Evolutionary conservation across 2,888 invertebrate genomes (phyloP), one percentile per base, ranked within the genome.

Genomic region (Drosophila algonquin): DNA sequence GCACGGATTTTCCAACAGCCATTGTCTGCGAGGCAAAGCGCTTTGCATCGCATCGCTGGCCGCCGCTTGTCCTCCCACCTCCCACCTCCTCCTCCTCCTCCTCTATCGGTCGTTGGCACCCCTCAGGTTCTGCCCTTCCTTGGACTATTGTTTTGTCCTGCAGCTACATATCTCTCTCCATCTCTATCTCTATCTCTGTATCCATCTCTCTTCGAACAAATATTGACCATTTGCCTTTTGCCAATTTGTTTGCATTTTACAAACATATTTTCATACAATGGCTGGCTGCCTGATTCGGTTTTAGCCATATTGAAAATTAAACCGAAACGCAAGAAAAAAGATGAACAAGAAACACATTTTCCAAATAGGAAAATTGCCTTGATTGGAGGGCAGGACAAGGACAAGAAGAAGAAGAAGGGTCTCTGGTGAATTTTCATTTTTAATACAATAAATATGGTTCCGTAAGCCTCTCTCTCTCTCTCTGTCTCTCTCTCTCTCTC

Each of bases 191-290:
- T 1, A 8, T 44, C 24, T n/a, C 40, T 7, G 2, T 40, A 14
- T 40, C 14, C 14, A n/a, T 54, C 40, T 40, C 6, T 40, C 14
- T 40, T 1, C 73, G 57, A 81, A 80, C 86, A 88, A 90, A 90
- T 90, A 90, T 90, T 90, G 89, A 89, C 86, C 89, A 89, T 90
- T 90, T 87, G 85, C 85, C 81, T 90, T 87, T 76, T 79, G 61
- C 85, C 90, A 90, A 90, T 89, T 87, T 90, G 90, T 90, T 90
- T 85, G 87, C 79, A 79, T 86, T 90, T 83, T 76, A 61, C 71
- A 71, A 79, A 89, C 89, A 90, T 89, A 89, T 90, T 90, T 89
- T 83, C 84, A 88, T 81, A 77, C 79, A 84, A 71, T 79, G 65
- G 7, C 27, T 7, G 27, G 12, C 35, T 45, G 35, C 50, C 60